These are phyloP conservation scores for Biston stratarius DNA, from an alignment of 2,888 invertebrate genomes.

Conservation along the genomic window DNA sequence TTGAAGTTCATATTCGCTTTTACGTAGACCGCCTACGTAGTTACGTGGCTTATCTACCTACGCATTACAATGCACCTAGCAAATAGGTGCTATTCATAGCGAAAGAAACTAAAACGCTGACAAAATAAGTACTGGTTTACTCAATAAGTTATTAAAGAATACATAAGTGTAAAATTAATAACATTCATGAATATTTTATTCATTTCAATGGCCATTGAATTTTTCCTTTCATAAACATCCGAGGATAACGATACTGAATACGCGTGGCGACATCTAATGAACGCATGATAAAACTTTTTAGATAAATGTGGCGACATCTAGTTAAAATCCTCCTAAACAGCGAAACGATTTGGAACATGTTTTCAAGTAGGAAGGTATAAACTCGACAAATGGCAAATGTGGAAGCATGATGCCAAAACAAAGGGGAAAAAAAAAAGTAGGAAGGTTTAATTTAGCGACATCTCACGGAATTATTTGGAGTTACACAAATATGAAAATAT, in stretches of 20 bases:
- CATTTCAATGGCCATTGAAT: not conserved
- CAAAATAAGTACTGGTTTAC: not conserved
- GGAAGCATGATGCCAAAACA: too few relatives aligned
- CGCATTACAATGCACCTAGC: not conserved
- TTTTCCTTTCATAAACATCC: not conserved
- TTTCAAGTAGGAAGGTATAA: too few relatives aligned
- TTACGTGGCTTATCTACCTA: constrained; percentile 14
- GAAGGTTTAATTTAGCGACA: constrained; percentile 24
- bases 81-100: not conserved
- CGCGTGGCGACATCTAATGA: constrained; percentile 34
- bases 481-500: not conserved
- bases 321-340: not conserved
- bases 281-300: not conserved
- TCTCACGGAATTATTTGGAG: constrained; percentile 14
- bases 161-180: too few relatives aligned
- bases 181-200: too few relatives aligned
- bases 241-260: not conserved
- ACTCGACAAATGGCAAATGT: too few relatives aligned
- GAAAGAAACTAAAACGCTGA: not conserved
- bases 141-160: too few relatives aligned
- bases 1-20: not conserved
- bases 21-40: constrained; percentile 29
- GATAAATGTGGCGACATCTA: constrained; percentile 33
- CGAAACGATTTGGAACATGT: not conserved
- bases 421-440: too few relatives aligned